phyloP scores from a whole-genome alignment of 2,888 invertebrate species.

The Drosophila infuscata region DNA sequence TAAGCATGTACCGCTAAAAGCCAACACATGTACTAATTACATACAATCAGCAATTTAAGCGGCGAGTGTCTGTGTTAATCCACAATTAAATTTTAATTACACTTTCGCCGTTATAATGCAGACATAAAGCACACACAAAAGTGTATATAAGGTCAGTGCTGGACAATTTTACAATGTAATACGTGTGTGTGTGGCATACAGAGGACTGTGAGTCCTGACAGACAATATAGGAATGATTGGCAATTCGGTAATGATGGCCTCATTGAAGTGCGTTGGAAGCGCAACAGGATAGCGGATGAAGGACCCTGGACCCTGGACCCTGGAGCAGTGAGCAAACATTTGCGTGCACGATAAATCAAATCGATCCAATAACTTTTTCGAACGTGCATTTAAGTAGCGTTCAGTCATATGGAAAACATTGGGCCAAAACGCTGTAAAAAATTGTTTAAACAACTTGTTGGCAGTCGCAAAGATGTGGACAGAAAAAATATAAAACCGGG shows the following conservation, averaged over 20 bases:
- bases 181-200: constrained; percentile 2
- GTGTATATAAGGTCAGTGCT: constrained; percentile 1
- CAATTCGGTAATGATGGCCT: constrained; percentile 54
- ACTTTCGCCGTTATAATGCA: constrained; percentile 14
- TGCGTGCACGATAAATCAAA: constrained; percentile 62
- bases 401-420: constrained; percentile 49
- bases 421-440: constrained; percentile 43
- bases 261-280: constrained; percentile 46
- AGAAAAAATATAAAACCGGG: constrained; percentile 1
- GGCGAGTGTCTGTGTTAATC: constrained; percentile 5
- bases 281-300: constrained; percentile 39
- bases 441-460: constrained; percentile 59
- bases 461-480: constrained; percentile 17
- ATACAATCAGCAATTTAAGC: background rate
- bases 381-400: constrained; percentile 41
- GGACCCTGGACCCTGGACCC: background rate
- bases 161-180: background rate
- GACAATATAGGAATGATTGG: constrained; percentile 43
- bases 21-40: background rate
- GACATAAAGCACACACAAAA: constrained; percentile 18
- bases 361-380: constrained; percentile 55
- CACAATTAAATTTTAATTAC: constrained; percentile 16
- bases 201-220: constrained; percentile 11
- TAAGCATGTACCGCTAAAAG: background rate
- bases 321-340: constrained; percentile 49